Evolutionary conservation across 2,888 invertebrate species (phyloP).

Genomic region (Adelognathus sp.): DNA sequence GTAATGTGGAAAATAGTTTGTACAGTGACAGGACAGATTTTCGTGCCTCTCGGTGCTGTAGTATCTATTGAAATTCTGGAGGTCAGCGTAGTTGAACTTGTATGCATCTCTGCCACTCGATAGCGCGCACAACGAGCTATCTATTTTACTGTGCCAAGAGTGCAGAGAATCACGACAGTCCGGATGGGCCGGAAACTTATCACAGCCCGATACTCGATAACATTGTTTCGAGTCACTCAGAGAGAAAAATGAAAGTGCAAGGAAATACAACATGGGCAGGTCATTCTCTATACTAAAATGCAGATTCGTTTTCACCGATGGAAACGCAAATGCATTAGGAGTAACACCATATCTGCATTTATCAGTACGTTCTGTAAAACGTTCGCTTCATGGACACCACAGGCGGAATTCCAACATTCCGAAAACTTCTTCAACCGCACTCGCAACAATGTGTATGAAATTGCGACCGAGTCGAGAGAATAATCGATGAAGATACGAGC

Average conservation of each 20-base stretch:
- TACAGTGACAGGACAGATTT: background rate
- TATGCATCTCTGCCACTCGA: background rate
- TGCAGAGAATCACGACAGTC: slow-evolving; percentile 5
- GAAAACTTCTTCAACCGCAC: background rate
- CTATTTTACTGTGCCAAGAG: slow-evolving; percentile 20
- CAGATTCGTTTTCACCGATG: background rate
- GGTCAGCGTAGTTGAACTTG: slow-evolving; percentile 29
- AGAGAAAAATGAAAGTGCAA: background rate
- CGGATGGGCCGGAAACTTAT: slow-evolving; percentile 28
- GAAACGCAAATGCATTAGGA: background rate
- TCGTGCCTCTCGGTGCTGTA: background rate
- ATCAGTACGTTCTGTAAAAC: background rate
- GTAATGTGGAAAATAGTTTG: slow-evolving; percentile 1
- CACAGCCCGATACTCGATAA: slow-evolving; percentile 29
- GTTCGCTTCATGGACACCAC: background rate
- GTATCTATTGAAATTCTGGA: slow-evolving; percentile 36
- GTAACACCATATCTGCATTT: too few relatives aligned
- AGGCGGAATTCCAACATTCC: background rate
- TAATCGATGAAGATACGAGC: slow-evolving; percentile 25
- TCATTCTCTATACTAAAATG: background rate
- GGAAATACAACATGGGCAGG: background rate
- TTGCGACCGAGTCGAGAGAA: slow-evolving; percentile 1
- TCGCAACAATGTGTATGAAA: background rate
- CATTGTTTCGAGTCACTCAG: slow-evolving; percentile 26
- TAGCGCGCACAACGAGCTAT: slow-evolving; percentile 2